Evolutionary conservation across 2,888 invertebrate species (phyloP).

Genomic region (Rosalia funebris): DNA sequence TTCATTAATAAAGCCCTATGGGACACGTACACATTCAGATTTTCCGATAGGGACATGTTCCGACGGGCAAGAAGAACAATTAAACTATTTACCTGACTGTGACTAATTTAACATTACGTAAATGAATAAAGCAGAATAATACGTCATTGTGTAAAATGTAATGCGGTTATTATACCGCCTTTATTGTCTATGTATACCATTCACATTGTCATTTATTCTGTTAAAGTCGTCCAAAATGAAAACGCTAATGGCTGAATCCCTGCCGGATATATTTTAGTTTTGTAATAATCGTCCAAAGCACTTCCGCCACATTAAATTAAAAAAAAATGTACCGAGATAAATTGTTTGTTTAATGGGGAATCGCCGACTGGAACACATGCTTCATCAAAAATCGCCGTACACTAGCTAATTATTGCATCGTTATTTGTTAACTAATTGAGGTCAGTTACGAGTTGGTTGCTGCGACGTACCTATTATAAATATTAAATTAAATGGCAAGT

Average conservation of each 20-base stretch:
- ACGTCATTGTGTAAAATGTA: conserved; percentile 45
- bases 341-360: conserved; percentile 44
- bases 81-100: conserved; percentile 53
- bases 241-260: conserved; percentile 47
- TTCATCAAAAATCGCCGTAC: conserved; percentile 10
- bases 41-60: conserved; percentile 16
- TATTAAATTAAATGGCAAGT: background rate
- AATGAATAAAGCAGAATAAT: conserved; percentile 52
- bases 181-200: conserved; percentile 30
- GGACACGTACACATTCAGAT: conserved; percentile 16
- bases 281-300: conserved; percentile 51
- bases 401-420: conserved; percentile 15
- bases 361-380: conserved; percentile 41
- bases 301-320: conserved; percentile 47
- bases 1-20: conserved; percentile 1
- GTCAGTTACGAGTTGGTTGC: background rate
- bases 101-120: conserved; percentile 54
- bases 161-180: conserved; percentile 47
- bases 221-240: conserved; percentile 40
- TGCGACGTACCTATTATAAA: too few species aligned
- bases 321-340: conserved; percentile 45
- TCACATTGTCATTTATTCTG: conserved; percentile 27
- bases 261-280: conserved; percentile 57
- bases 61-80: conserved; percentile 43
- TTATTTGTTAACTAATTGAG: conserved; percentile 21